Evolutionary conservation across 1,140 invertebrate species (phyloP).

Genomic region (Doryteuthis pealeii): DNA sequence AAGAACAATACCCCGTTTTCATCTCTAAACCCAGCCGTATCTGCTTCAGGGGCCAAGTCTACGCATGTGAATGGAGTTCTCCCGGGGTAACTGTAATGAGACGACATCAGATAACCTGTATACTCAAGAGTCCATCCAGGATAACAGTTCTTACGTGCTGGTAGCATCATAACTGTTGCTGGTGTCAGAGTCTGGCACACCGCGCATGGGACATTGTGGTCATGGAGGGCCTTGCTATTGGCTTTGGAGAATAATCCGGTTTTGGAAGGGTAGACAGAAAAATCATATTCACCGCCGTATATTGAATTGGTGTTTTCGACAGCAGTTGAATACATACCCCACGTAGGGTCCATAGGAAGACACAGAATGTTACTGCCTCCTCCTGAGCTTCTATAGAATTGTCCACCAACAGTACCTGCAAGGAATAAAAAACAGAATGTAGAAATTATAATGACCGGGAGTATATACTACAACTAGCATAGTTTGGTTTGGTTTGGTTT

Average conservation of each 20-base stretch:
- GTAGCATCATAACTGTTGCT: slow-evolving; percentile 4
- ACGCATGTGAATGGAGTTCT: slow-evolving; percentile 10
- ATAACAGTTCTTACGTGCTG: slow-evolving; percentile 29
- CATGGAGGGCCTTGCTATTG: no score
- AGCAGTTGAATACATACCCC: neutral
- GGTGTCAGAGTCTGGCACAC: slow-evolving; percentile 12
- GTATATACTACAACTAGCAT: no score
- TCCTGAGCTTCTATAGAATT: neutral
- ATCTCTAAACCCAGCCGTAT: neutral
- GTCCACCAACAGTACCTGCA: neutral
- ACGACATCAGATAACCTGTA: slow-evolving; percentile 20
- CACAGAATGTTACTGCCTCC: neutral
- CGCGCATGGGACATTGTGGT: slow-evolving; percentile 18
- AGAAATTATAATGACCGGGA: no score
- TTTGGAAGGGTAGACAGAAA: neutral
- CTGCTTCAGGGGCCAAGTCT: slow-evolving; percentile 10
- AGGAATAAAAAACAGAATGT: neutral
- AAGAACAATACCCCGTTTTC: neutral
- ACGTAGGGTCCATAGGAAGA: no score
- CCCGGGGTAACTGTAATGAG: neutral
- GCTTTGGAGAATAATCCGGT: no score
- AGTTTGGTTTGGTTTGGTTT: no score
- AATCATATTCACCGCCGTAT: neutral
- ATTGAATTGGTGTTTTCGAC: neutral
- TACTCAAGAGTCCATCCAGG: slow-evolving; percentile 28